Conservation (phyloP, 1,140 invertebrate species). For the Listronotus oregonensis region DNA sequence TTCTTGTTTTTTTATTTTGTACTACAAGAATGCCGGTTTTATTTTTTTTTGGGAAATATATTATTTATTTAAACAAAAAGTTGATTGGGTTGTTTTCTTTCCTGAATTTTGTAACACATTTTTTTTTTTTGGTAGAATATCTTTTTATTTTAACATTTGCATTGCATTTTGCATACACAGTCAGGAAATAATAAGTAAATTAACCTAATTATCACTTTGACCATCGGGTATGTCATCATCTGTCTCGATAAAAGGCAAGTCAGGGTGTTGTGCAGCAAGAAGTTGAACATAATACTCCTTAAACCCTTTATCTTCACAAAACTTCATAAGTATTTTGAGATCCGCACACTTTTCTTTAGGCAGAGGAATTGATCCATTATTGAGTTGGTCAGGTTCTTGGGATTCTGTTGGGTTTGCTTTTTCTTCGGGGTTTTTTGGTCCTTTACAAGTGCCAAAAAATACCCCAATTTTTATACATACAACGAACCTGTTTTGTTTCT, state of each 20-base stretch:
- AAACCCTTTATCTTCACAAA: constrained; percentile 1
- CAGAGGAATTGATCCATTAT: not conserved
- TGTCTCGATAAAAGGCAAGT: constrained; percentile 2
- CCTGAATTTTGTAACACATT: too few relatives aligned
- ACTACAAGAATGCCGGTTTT: too few relatives aligned
- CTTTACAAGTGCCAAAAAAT: constrained; percentile 4
- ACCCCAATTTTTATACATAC: constrained; percentile 5
- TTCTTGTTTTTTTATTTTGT: too few relatives aligned
- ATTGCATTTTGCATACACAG: too few relatives aligned
- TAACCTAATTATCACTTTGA: constrained; percentile 18
- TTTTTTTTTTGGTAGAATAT: too few relatives aligned
- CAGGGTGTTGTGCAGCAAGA: not conserved
- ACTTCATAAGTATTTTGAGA: constrained; percentile 1
- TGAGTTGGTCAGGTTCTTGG: not conserved
- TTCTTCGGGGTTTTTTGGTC: constrained; percentile 6
- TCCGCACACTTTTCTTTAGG: constrained; percentile 9
- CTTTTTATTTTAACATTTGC: too few relatives aligned
- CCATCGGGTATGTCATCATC: constrained; percentile 15
- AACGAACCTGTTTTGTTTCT: too few relatives aligned
- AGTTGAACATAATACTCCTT: not conserved
- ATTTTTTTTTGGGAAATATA: too few relatives aligned
- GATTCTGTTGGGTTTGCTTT: not conserved
- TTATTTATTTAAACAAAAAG: too few relatives aligned
- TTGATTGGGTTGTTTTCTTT: too few relatives aligned
- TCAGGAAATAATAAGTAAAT: too few relatives aligned